Percentiles rank a stretch among this genome's conserved stretches.
Evolutionary conservation across 2,888 invertebrate genomes (phyloP).

Genomic region (Conchocele bisecta): DNA sequence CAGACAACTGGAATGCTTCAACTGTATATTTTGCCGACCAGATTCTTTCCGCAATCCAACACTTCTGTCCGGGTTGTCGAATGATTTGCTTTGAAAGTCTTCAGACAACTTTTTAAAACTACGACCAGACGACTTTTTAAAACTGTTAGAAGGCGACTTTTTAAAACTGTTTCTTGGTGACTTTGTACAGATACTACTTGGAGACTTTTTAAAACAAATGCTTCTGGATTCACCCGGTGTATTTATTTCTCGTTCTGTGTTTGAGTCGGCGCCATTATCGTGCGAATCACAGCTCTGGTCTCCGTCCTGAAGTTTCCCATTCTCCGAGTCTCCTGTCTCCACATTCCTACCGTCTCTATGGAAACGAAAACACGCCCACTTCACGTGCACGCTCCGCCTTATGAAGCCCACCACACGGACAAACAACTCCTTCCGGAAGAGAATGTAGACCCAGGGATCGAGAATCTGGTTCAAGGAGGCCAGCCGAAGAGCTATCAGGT

Average conservation of each 20-base stretch:
- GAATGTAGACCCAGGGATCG: conserved; percentile 83
- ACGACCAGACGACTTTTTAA: too few relatives aligned
- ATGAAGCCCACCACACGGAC: background rate
- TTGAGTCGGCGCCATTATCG: background rate
- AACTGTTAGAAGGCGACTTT: too few relatives aligned
- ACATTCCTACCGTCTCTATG: too few relatives aligned
- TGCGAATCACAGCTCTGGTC: background rate
- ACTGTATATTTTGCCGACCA: background rate
- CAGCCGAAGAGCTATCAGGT: conserved; percentile 77
- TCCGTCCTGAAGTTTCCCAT: background rate
- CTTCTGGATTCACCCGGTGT: background rate
- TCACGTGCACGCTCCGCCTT: background rate
- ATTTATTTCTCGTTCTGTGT: background rate
- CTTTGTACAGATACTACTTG: too few relatives aligned
- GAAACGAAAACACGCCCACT: background rate
- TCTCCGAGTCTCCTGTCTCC: background rate
- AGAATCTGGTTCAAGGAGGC: conserved; percentile 81
- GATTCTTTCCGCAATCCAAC: background rate
- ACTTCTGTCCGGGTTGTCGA: background rate
- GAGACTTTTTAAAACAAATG: too few relatives aligned
- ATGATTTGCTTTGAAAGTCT: background rate
- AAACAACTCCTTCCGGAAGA: conserved; percentile 74
- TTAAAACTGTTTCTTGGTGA: too few relatives aligned
- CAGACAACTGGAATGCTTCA: conserved; percentile 13
- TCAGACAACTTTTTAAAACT: background rate